Base-by-base conservation (phyloP, 2,888 invertebrate genomes). In the Clusia tigrina region DNA sequence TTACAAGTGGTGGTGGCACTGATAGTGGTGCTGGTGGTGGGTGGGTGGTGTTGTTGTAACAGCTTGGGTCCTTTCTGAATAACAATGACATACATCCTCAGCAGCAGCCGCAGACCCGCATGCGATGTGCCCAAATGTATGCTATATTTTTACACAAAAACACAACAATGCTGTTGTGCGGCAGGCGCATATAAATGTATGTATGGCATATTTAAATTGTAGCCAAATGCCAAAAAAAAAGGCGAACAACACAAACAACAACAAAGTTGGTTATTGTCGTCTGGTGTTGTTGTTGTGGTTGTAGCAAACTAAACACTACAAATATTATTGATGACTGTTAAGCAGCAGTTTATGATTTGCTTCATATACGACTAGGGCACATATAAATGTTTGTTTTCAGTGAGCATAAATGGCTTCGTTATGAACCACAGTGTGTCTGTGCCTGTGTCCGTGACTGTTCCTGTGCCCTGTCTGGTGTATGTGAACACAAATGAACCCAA, bases 271-370 rank as follows among this genome's bases (percentile, higher is more conserved):
- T 9, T 12, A 12, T 32, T 32, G 12, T 6, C 32, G 32, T 32
- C 32, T 9, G 42, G 42, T 42, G 42, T 32, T 6, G 6, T 42
- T 42, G 9, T n/a, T 15, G 42, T 22, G 5, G 22, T 20, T 9
- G 48, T 20, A 48, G 3, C 42, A 48, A 48, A n/a, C n/a, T n/a
- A n/a, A n/a, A 22, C 48, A 48, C 20, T 48, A 15, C 20, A 48
- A 48, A 20, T 48, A 48, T 48, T 48, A 48, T 48, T 48, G 18
- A 48, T 48, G 15, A 6, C 48, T 48, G 48, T 5, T 48, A 22
- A 18, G 15, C 5, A 48, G 48, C 5, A 48, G 48, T 48, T 48
- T 48, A 48, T 48, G 48, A 48, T 22, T 48, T 42, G 32, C 12
- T 48, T 48, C 22, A 22, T 48, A 22, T 20, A 3, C 5, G 48